These are phyloP conservation scores for Reticulitermes lucifugus DNA, from an alignment of 2,888 invertebrate species.

Conservation along the genomic window DNA sequence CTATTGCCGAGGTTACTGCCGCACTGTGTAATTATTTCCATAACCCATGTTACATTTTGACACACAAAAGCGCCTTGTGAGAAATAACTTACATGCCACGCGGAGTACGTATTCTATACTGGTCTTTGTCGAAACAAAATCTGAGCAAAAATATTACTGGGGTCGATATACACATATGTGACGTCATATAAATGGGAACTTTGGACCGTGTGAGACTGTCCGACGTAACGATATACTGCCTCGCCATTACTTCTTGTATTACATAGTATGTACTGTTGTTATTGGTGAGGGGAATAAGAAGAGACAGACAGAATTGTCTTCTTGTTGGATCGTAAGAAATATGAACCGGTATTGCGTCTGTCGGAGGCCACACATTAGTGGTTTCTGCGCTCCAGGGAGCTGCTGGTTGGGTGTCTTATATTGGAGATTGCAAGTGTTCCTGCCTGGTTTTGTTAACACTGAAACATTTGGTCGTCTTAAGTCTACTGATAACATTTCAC, in stretches of 20 bases:
- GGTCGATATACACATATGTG: not conserved
- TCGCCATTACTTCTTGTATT: not conserved
- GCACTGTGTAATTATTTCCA: too few relatives aligned
- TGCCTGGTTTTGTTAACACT: too few relatives aligned
- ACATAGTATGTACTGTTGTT: not conserved
- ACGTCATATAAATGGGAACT: not conserved
- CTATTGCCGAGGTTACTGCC: too few relatives aligned
- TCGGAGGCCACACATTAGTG: slow-evolving; percentile 11
- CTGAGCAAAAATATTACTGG: not conserved
- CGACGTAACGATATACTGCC: not conserved
- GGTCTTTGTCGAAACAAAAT: too few relatives aligned
- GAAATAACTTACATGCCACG: too few relatives aligned
- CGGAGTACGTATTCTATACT: too few relatives aligned
- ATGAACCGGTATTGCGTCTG: slow-evolving; percentile 14
- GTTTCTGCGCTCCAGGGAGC: not conserved
- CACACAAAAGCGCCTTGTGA: too few relatives aligned
- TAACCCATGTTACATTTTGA: too few relatives aligned
- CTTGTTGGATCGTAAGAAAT: slow-evolving; percentile 24
- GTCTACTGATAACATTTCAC: too few relatives aligned
- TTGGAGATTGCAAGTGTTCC: not conserved
- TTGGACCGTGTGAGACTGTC: not conserved
- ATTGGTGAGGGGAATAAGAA: not conserved
- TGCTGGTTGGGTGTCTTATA: not conserved
- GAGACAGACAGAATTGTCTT: not conserved
- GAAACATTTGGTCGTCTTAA: too few relatives aligned